Evolutionary conservation across 2,113 vertebrate genomes (phyloP).

Genomic region (Phyllostomus discolor): DNA sequence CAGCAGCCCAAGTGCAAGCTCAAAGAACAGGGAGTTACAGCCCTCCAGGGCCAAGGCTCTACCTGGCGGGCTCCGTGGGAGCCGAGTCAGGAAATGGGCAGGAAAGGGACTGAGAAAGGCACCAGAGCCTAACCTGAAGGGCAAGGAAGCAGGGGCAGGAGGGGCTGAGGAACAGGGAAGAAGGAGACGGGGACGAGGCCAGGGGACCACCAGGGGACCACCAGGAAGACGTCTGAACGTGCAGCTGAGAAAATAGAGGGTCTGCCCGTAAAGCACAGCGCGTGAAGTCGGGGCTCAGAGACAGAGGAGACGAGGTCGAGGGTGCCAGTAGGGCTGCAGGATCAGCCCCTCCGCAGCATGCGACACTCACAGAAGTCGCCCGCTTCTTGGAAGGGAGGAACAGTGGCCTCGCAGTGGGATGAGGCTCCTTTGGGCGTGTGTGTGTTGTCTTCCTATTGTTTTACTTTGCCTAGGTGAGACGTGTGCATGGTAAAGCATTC

Average conservation of each 20-base stretch:
- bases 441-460: neutral
- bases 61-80: neutral
- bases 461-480: neutral
- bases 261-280: neutral
- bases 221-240: neutral
- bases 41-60: too few relatives aligned
- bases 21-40: neutral
- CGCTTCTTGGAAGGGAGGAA: neutral
- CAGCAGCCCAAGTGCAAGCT: neutral
- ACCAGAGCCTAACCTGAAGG: neutral
- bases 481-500: neutral
- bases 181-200: neutral
- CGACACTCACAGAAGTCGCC: neutral
- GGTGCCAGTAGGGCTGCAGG: accelerated
- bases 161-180: neutral
- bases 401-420: neutral
- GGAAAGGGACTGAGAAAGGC: accelerated
- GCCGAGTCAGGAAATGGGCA: neutral
- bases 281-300: neutral
- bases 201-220: neutral
- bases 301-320: accelerated
- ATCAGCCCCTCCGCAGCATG: neutral
- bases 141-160: neutral
- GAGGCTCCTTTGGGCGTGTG: neutral
- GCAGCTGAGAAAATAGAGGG: neutral